Base-by-base conservation (phyloP, 1,140 invertebrate genomes). In the Zophobas atratus region DNA sequence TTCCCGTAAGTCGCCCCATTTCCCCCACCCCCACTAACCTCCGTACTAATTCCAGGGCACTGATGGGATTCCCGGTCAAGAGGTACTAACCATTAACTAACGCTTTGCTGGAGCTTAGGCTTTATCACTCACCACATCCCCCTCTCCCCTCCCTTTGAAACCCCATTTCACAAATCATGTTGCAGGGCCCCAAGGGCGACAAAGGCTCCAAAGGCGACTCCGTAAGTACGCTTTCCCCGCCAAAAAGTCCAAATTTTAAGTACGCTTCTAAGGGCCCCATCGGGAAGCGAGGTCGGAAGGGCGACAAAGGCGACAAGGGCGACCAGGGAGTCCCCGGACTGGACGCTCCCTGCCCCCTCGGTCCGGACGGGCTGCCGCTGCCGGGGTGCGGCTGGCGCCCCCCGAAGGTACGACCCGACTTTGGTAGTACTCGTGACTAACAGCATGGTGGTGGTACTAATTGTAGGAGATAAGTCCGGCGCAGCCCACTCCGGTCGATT, bases 341-440 rank as follows among this genome's bases (percentile, higher is more conserved):
- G 78, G 98, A 99, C 88, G 98, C 98, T 46, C 98, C 98, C 1
- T 99, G 98, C 90, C 98, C 98, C 73, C 88, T 98, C 60, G 98
- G 97, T 60, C 90, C 93, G 20, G 97, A 99, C 88, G 98, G 98
- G 76, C 89, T 99, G 82, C 97, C 97, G 75, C 87, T 99, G 81
- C 94, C 96, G 36, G 97, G 97, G 79, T 99, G 97, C 89, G 97
- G 96, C 77, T 98, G 95, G 96, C 92, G 95, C 89, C 93, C 95
- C 82, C 92, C 92, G 81, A 94, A 94, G 91, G 94, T 95, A 90
- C 39, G 55, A 55, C 5, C 6, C 53, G 34, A 78, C 60, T 53
- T 70, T 38, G 35, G 56, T 60, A 35, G 33, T 60, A 35, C 20
- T 34, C 41, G 49, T 56, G 48, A 75, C 63, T 81, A 82, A 82